A percentile compares a stretch with the other conserved stretches of the same genome.
Evolutionary conservation across 2,888 invertebrate species (phyloP).

Genomic region (Priocnemis perturbator): DNA sequence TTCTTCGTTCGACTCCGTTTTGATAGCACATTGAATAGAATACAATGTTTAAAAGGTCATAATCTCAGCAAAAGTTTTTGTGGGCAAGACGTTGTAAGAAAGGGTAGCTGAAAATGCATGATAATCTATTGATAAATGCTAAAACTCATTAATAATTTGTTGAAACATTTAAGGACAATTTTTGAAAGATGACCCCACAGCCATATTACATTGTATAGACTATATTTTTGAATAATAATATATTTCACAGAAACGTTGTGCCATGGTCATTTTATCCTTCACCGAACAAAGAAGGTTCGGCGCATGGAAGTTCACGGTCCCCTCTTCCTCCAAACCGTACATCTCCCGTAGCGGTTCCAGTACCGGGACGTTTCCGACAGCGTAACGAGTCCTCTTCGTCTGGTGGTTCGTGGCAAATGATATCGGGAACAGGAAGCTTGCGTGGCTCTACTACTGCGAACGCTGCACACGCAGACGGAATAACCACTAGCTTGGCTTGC

Average conservation of each 20-base stretch:
- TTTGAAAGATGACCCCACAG: too few relatives aligned
- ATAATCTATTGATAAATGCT: background rate
- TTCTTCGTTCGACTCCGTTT: background rate
- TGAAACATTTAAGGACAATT: too few relatives aligned
- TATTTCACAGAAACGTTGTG: constrained; percentile 61
- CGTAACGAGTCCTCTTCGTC: constrained; percentile 80
- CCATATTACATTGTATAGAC: background rate
- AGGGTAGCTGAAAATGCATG: too few relatives aligned
- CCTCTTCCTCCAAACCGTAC: constrained; percentile 76
- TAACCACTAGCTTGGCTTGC: constrained; percentile 61
- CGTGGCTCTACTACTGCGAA: constrained; percentile 77
- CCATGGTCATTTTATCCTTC: constrained; percentile 65
- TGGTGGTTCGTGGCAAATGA: constrained; percentile 83
- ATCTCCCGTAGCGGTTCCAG: constrained; percentile 82
- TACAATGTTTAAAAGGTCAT: too few relatives aligned
- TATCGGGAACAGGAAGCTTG: constrained; percentile 82
- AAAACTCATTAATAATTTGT: too few relatives aligned
- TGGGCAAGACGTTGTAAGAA: too few relatives aligned
- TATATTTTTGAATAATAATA: background rate
- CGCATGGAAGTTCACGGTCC: constrained; percentile 65
- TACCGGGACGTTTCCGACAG: constrained; percentile 76
- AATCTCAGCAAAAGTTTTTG: too few relatives aligned
- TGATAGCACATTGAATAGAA: background rate
- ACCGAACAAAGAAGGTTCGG: constrained; percentile 63
- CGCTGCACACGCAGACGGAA: constrained; percentile 63